phyloP scores from a whole-genome alignment of 2,113 vertebrate genomes.

The Microcebus jonahi region DNA sequence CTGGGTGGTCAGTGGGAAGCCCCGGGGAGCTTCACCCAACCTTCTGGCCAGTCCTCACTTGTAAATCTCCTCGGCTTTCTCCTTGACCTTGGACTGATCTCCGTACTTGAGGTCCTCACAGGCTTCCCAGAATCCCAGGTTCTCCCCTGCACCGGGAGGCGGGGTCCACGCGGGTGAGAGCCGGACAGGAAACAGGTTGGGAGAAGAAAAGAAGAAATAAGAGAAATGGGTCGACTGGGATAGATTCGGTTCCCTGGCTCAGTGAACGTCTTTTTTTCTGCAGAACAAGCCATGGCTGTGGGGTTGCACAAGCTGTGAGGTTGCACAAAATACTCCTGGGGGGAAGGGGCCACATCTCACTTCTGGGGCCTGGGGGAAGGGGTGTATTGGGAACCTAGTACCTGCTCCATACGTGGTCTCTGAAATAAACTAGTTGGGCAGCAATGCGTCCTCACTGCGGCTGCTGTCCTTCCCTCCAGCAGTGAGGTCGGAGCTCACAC shows the following conservation, averaged over 20 bases:
- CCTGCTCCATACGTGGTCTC: accelerated
- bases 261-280: neutral
- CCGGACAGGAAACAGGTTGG: neutral
- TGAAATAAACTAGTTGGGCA: neutral
- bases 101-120: constrained; percentile 98
- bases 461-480: neutral
- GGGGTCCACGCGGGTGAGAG: neutral
- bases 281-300: neutral
- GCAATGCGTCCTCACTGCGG: accelerated
- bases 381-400: accelerated
- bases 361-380: neutral
- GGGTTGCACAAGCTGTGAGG: accelerated
- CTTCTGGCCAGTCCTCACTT: constrained; percentile 86
- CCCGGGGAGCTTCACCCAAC: accelerated
- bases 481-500: neutral
- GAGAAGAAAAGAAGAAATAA: neutral
- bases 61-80: constrained; percentile 98
- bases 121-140: constrained; percentile 98
- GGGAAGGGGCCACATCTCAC: accelerated
- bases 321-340: accelerated
- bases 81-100: constrained; percentile 94
- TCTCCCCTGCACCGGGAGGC: constrained; percentile 90
- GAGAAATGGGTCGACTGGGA: neutral
- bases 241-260: neutral
- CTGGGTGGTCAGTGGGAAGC: neutral